phyloP scores from a whole-genome alignment of 2,888 invertebrate species.

The Hydriomena furcata region DNA sequence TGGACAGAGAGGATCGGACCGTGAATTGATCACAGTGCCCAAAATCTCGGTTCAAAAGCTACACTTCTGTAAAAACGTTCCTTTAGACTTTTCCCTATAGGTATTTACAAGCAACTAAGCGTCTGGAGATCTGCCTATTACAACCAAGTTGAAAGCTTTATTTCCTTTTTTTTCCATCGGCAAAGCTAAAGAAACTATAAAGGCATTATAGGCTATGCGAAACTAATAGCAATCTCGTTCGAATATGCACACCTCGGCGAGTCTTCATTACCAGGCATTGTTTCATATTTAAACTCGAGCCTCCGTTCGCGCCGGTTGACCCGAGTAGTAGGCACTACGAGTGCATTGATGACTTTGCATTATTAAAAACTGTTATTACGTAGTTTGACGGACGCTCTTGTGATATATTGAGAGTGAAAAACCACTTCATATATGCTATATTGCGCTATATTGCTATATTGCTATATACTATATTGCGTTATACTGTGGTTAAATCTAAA shows the following conservation, averaged over 20 bases:
- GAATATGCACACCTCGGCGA: conserved; percentile 22
- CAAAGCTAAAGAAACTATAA: conserved; percentile 3
- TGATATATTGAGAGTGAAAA: not conserved
- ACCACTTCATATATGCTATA: too few species aligned
- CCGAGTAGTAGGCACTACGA: conserved; percentile 41
- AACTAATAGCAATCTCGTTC: conserved; percentile 23
- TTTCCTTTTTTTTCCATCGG: not conserved
- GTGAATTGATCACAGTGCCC: too few species aligned
- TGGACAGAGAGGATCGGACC: too few species aligned
- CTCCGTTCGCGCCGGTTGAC: conserved; percentile 36
- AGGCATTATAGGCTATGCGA: conserved; percentile 8
- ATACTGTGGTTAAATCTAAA: too few species aligned
- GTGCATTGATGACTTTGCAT: conserved; percentile 42
- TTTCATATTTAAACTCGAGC: conserved; percentile 38
- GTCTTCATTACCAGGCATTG: conserved; percentile 37
- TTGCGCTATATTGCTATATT: too few species aligned
- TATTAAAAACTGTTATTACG: conserved; percentile 34
- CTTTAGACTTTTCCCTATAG: too few species aligned
- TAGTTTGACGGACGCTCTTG: conserved; percentile 17
- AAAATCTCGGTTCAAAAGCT: too few species aligned
- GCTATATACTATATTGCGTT: too few species aligned
- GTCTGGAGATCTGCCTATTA: too few species aligned
- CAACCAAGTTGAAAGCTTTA: too few species aligned
- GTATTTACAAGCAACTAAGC: too few species aligned
- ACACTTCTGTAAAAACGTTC: too few species aligned